Base-by-base conservation (phyloP, 2,113 vertebrate genomes). In the Egretta garzetta region DNA sequence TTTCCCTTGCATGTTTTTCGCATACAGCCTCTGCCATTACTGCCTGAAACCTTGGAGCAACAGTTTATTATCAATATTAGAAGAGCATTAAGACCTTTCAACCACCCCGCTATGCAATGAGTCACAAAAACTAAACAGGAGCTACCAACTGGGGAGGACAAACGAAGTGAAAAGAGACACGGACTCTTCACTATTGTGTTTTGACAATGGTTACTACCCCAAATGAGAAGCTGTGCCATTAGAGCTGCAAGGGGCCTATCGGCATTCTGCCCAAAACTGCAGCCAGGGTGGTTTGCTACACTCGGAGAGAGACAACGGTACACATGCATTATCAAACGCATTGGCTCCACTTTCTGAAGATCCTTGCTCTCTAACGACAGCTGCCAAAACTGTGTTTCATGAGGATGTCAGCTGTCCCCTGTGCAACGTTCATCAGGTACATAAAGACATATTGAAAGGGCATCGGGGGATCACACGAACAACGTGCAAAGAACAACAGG, bases 401-500 rank as follows among this genome's bases (percentile, higher is more conserved):
- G 49, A 86, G 23, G 28, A 45, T 23, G 41, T 32, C 52, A 73
- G 73, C 56, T 74, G 37, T 27, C 60, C 59, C 47, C 55, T 1
- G 0, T 10, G 23, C 59, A 27, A 16, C 3, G 26, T 23, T 86
- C 90, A 35, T n/a, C n/a, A 52, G 66, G 62, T 80, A 53, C 30
- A 35, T 47, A 37, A 91, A 76, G 58, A 22, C 41, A 41, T 22
- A 62, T 4, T 12, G 70, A 72, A 72, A 75, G 37, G 53, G 27
- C 56, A 53, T 17, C 0, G 5, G 26, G 45, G 41, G 43, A 72
- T 62, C 9, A 16, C 12, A 10, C 1, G 18, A 45, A 56, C 0
- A 2, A 56, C 0, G 2, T 23, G 35, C 63, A 52, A 76, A 66
- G 67, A 79, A 62, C 23, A 35, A 55, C 0, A 0, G 18, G 33